Evolutionary conservation across 2,888 invertebrate species (phyloP).

Genomic region (Capitulum mitella): DNA sequence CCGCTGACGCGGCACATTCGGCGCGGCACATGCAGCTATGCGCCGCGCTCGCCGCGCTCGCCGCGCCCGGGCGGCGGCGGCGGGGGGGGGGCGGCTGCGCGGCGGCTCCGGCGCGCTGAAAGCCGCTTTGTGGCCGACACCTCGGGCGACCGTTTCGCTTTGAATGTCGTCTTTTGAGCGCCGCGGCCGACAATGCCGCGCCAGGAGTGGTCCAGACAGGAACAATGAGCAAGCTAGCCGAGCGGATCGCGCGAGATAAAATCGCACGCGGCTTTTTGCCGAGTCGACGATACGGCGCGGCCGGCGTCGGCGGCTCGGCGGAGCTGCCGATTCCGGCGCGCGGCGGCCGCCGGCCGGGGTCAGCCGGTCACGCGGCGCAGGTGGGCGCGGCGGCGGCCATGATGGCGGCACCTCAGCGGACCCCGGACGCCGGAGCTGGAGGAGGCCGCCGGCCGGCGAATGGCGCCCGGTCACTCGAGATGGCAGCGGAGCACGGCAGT

Average conservation of each 20-base stretch:
- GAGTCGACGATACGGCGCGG: neutral
- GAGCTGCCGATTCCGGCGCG: no score
- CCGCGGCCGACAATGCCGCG: neutral
- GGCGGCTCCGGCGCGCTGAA: neutral
- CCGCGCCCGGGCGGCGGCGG: neutral
- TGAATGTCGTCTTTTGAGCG: constrained; percentile 20
- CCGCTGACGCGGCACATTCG: constrained; percentile 10
- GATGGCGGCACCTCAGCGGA: no score
- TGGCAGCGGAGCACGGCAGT: no score
- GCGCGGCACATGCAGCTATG: constrained; percentile 16
- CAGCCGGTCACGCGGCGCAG: neutral
- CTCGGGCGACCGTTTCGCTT: neutral
- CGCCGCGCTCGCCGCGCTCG: neutral
- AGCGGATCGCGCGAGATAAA: neutral
- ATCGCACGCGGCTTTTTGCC: neutral
- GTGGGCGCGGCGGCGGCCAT: no score
- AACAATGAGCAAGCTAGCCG: neutral
- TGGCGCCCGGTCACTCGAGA: no score
- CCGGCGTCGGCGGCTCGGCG: neutral
- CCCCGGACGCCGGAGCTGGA: no score
- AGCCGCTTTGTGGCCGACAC: constrained; percentile 4
- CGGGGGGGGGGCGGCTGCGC: neutral
- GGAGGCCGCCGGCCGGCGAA: no score
- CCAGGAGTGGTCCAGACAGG: neutral
- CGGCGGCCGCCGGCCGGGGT: no score